Base-by-base conservation (phyloP, 2,888 invertebrate species). In the Laothoe populi region DNA sequence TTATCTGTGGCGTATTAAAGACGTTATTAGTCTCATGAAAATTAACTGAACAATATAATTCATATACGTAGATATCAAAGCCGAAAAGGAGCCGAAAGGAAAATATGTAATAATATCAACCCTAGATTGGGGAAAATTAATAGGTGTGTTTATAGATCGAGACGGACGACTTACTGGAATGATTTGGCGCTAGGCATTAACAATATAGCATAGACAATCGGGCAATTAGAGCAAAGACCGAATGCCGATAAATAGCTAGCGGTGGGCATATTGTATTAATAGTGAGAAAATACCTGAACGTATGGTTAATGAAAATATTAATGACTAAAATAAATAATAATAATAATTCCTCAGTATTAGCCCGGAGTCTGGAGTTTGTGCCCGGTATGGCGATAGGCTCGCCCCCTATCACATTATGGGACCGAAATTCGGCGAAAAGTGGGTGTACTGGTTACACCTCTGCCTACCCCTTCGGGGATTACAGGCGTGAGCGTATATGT, bases 161-260 rank as follows among this genome's bases (percentile, higher is more conserved):
- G 38, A 11, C 8, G 35, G 53, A 31, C 4, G 35, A 19, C 35
- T 35, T 35, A 31, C 16, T 3, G 13, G 53, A 53, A n/a, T 31
- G 53, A 53, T 53, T 35, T 35, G 53, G 35, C 11, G n/a, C n/a
- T n/a, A n/a, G 11, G 11, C 19, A 53, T 35, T 53, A 53, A 53
- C 53, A 46, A 44, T 24, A 13, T 5, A 53, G 11, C 13, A 13
- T 5, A 53, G 11, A 35, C 53, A 35, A 35, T 19, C 35, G 31
- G 53, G 16, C 53, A 35, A 53, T 53, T 35, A 53, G 53, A 19
- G 19, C 35, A 23, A 11, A 0, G 31, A 31, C 49, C 49, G 26
- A 19, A 31, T 31, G 11, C 4, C 31, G 53, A 11, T 19, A 11
- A 35, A 35, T 19, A 46, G 13, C 8, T 0, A 2, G 8, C 7